A percentile compares a stretch with the other conserved stretches of the same genome.
Evolutionary conservation across 2,888 invertebrate species (phyloP).

Genomic region (Campoplex capitator): DNA sequence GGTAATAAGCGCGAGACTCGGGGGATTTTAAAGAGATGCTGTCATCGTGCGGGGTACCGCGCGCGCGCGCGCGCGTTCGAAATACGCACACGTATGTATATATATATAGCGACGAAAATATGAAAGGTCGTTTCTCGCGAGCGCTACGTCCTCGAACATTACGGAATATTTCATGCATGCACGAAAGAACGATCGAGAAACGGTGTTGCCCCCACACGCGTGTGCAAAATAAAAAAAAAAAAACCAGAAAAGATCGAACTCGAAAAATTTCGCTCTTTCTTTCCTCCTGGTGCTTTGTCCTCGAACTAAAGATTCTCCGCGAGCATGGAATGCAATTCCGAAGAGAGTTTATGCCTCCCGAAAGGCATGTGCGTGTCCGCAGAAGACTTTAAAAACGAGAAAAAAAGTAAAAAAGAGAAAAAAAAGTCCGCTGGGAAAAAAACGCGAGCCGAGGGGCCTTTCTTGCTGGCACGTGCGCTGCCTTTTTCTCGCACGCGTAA

Average conservation of each 20-base stretch:
- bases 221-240: not conserved
- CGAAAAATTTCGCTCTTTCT: not conserved
- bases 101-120: not conserved
- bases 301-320: not conserved
- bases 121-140: constrained; percentile 24
- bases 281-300: not conserved
- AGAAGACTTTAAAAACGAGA: constrained; percentile 54
- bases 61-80: not conserved
- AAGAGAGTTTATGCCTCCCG: not conserved
- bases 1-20: not conserved
- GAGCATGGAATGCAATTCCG: constrained; percentile 9
- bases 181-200: constrained; percentile 12
- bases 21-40: constrained; percentile 9
- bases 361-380: constrained; percentile 27
- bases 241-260: not conserved
- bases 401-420: constrained; percentile 24
- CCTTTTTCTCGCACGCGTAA: constrained; percentile 35
- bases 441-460: constrained; percentile 2
- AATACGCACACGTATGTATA: not conserved
- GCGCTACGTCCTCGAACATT: constrained; percentile 10
- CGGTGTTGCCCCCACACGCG: not conserved
- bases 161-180: not conserved
- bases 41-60: constrained; percentile 8
- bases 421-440: constrained; percentile 8
- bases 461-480: constrained; percentile 42